phyloP scores from a whole-genome alignment of 1,140 invertebrate genomes.

The Rhagoletis zephyria region DNA sequence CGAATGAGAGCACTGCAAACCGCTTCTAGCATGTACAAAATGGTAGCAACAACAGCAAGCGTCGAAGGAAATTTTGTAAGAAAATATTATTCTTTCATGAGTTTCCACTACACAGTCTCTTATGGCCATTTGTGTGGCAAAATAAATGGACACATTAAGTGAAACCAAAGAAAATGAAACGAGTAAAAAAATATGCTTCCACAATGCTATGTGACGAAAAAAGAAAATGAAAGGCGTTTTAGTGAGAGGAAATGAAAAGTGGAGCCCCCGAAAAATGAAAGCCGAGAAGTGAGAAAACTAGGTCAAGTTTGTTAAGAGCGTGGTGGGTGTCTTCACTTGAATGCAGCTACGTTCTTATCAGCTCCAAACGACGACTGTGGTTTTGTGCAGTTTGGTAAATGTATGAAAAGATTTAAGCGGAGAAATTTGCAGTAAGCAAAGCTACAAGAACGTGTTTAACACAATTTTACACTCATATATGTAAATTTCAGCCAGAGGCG shows the following conservation, averaged over 20 bases:
- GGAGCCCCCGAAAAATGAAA: background rate
- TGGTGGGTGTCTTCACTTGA: background rate
- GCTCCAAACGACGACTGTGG: background rate
- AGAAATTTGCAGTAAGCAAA: background rate
- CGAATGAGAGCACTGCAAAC: background rate
- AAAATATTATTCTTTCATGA: slow-evolving; percentile 46
- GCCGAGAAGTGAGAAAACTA: slow-evolving; percentile 12
- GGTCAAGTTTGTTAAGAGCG: background rate
- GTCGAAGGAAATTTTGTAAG: background rate
- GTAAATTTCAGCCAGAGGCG: background rate
- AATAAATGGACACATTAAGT: slow-evolving; percentile 42
- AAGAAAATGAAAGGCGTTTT: background rate
- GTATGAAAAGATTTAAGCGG: background rate
- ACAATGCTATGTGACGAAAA: background rate
- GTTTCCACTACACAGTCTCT: slow-evolving; percentile 2
- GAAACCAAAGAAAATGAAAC: background rate
- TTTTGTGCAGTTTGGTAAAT: background rate
- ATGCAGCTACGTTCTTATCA: background rate
- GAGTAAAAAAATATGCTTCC: too few species aligned
- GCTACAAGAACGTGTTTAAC: background rate
- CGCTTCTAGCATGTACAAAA: background rate
- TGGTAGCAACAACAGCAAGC: background rate
- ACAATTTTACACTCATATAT: background rate
- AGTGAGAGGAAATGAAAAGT: too few species aligned
- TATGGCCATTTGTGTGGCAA: slow-evolving; percentile 26